Percentiles rank a stretch among this genome's conserved stretches.
Conservation (phyloP, 2,888 invertebrate genomes). For the Brenthis ino region DNA sequence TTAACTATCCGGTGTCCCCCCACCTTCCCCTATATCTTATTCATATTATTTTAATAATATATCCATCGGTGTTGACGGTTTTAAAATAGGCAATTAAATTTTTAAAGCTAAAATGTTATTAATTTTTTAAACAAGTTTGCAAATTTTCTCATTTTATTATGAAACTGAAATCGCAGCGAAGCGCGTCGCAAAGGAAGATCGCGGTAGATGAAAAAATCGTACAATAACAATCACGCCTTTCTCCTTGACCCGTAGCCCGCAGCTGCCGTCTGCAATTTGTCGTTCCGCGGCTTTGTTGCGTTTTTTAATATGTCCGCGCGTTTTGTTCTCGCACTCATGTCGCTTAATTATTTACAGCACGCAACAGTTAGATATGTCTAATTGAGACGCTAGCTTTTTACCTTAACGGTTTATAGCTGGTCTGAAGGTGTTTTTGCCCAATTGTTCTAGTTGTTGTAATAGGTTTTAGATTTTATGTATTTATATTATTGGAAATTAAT, state of each 20-base stretch:
- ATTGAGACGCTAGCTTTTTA: conserved; percentile 20
- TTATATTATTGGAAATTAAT: not conserved
- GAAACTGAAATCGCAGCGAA: conserved; percentile 6
- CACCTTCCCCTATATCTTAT: too few species aligned
- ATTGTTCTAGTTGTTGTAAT: not conserved
- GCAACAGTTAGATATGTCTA: conserved; percentile 20
- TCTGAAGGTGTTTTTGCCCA: not conserved
- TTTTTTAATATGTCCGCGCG: conserved; percentile 32
- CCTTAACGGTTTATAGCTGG: conserved; percentile 2
- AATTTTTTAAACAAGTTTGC: not conserved
- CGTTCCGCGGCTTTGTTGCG: conserved; percentile 41
- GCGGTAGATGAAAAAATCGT: conserved; percentile 17
- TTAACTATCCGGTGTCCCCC: too few species aligned
- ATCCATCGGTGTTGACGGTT: too few species aligned
- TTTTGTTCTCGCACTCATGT: conserved; percentile 25
- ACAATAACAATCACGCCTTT: conserved; percentile 45
- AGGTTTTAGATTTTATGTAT: not conserved
- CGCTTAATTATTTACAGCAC: conserved; percentile 31
- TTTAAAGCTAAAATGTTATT: not conserved
- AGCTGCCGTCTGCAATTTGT: conserved; percentile 46
- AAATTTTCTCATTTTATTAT: conserved; percentile 3
- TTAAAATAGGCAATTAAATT: not conserved
- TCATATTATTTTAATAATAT: too few species aligned
- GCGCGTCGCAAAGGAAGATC: conserved; percentile 3
- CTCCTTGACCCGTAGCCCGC: conserved; percentile 61